phyloP scores from a whole-genome alignment of 1,140 invertebrate genomes.

The Coptotermes formosanus region DNA sequence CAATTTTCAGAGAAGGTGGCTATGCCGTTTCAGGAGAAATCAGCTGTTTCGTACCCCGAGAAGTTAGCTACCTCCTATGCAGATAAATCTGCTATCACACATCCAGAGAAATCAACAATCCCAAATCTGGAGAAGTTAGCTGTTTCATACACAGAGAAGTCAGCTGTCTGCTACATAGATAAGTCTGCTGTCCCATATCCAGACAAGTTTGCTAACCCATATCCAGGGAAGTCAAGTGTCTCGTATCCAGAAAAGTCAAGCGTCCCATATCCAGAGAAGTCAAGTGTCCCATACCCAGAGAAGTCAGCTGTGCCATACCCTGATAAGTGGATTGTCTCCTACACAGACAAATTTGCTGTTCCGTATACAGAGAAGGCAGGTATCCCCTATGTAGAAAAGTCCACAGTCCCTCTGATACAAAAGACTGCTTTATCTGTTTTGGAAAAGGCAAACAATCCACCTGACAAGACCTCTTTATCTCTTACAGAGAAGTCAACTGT shows the following conservation, averaged over 20 bases:
- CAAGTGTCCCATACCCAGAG: neutral
- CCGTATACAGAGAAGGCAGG: neutral
- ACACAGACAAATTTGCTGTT: neutral
- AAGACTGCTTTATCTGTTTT: neutral
- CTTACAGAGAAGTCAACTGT: neutral
- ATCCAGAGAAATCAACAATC: neutral
- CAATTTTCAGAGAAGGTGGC: neutral
- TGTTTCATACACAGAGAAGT: no score
- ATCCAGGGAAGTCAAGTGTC: neutral
- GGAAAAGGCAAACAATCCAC: neutral
- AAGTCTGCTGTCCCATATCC: no score
- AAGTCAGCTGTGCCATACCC: neutral
- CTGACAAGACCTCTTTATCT: neutral
- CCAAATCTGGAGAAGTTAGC: no score
- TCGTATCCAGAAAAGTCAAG: no score
- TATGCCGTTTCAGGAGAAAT: neutral
- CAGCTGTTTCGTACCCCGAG: neutral
- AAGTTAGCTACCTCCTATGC: neutral
- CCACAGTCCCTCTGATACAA: neutral
- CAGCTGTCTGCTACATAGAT: no score
- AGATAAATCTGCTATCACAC: neutral
- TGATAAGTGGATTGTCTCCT: neutral
- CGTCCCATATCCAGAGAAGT: neutral
- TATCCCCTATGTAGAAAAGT: neutral
- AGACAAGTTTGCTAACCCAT: no score